Conservation (phyloP, 1,140 invertebrate species). For the Galendromus occidentalis region DNA sequence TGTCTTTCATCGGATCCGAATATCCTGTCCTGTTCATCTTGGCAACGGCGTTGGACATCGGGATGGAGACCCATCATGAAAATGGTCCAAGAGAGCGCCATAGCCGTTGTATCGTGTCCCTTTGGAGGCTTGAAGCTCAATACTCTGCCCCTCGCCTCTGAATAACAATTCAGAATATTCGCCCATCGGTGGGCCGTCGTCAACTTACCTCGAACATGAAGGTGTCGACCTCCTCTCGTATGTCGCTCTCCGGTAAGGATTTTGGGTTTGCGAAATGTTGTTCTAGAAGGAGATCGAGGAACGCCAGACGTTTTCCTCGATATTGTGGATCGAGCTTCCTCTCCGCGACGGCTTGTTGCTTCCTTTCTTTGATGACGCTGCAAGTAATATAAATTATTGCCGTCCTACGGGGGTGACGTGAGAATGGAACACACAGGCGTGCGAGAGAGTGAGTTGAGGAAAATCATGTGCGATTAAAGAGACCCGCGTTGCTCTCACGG, state of each 20-base stretch:
- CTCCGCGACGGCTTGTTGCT: background rate
- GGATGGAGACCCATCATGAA: slow-evolving; percentile 58
- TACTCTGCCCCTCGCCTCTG: too few relatives aligned
- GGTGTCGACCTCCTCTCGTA: slow-evolving; percentile 27
- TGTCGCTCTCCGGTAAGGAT: slow-evolving; percentile 17
- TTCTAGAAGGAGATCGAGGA: slow-evolving; percentile 76
- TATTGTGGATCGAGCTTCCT: background rate
- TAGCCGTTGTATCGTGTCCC: slow-evolving; percentile 76
- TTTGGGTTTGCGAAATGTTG: slow-evolving; percentile 23
- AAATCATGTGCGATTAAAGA: too few relatives aligned
- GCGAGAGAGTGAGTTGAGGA: too few relatives aligned
- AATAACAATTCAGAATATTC: too few relatives aligned
- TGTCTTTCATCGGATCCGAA: slow-evolving; percentile 41
- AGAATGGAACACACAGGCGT: too few relatives aligned
- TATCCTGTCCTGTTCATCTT: slow-evolving; percentile 52
- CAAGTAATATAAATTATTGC: too few relatives aligned
- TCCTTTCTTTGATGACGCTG: slow-evolving; percentile 1
- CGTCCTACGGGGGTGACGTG: too few relatives aligned
- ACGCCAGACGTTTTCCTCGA: slow-evolving; percentile 62
- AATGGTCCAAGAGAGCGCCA: slow-evolving; percentile 62
- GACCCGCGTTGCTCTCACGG: too few relatives aligned
- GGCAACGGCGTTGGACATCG: slow-evolving; percentile 51
- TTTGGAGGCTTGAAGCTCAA: background rate
- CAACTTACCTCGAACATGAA: slow-evolving; percentile 28
- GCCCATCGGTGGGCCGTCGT: too few relatives aligned